These are phyloP conservation scores for Elaphurus davidianus DNA, from an alignment of 2,113 vertebrate genomes.

Conservation along the genomic window DNA sequence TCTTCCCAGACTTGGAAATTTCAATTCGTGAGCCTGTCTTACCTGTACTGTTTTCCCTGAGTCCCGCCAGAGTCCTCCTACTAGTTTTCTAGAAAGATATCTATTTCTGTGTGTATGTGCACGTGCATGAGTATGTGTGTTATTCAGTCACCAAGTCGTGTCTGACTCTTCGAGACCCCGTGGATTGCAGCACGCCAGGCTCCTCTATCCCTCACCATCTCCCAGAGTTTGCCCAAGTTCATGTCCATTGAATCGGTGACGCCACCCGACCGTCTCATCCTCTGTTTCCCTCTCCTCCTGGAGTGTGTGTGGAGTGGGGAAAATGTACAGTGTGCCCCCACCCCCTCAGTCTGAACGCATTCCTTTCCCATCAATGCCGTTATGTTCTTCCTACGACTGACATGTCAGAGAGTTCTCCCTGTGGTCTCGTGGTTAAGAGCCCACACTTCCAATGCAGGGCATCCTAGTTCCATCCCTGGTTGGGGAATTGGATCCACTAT, in stretches of 20 bases:
- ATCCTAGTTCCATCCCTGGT: background rate
- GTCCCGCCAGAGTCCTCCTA: background rate
- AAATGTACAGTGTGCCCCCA: background rate
- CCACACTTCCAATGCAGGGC: background rate
- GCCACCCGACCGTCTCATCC: background rate
- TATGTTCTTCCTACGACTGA: conserved; percentile 3
- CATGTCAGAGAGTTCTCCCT: background rate
- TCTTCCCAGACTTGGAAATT: conserved; percentile 66
- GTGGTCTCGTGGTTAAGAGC: background rate
- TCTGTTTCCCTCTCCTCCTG: background rate
- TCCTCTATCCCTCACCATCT: background rate
- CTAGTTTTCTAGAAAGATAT: background rate
- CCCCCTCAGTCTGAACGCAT: conserved; percentile 38
- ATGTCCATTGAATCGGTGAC: background rate
- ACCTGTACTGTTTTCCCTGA: conserved; percentile 54
- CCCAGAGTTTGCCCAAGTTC: background rate
- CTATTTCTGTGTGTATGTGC: background rate
- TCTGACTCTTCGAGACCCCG: background rate
- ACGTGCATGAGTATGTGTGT: too few relatives aligned
- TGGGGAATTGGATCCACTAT: rapidly evolving
- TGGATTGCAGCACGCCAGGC: background rate
- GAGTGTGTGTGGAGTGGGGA: background rate
- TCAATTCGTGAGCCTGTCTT: conserved; percentile 35
- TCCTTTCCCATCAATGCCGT: background rate
- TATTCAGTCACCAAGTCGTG: background rate